Evolutionary conservation across 2,113 vertebrate species (phyloP).

Genomic region (Vanacampus margaritifer): DNA sequence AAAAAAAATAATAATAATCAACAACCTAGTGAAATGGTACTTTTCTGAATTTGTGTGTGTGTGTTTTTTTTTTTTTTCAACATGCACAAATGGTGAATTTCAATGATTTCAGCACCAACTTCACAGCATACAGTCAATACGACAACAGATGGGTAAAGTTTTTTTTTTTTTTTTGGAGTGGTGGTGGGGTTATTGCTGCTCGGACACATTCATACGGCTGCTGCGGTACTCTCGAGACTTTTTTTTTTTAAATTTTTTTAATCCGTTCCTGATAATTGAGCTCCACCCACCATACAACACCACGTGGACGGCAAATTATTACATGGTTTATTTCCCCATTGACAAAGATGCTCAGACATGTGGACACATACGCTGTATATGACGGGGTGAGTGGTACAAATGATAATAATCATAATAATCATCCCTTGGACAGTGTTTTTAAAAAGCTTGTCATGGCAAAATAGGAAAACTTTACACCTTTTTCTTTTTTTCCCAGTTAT

Average conservation of each 20-base stretch:
- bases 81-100: constrained; percentile 44
- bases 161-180: constrained; percentile 48
- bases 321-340: constrained; percentile 52
- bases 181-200: constrained; percentile 73
- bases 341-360: constrained; percentile 41
- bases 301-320: constrained; percentile 55
- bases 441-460: constrained; percentile 76
- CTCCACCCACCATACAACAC: constrained; percentile 41
- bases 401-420: constrained; percentile 18
- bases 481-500: constrained; percentile 37
- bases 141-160: constrained; percentile 50
- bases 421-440: constrained; percentile 51
- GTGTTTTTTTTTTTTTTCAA: constrained; percentile 72
- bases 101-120: constrained; percentile 11
- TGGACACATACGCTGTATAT: constrained; percentile 42
- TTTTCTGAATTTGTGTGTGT: constrained; percentile 64
- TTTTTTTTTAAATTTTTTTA: constrained; percentile 46
- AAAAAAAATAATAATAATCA: constrained; percentile 25
- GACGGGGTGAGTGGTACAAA: constrained; percentile 26
- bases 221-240: constrained; percentile 30
- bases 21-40: constrained; percentile 43
- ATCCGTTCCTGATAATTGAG: constrained; percentile 66
- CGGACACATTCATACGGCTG: constrained; percentile 60
- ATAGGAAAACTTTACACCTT: constrained; percentile 70
- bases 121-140: constrained; percentile 43